These are phyloP conservation scores for Gari tellinella DNA, from an alignment of 2,888 invertebrate genomes.

Conservation along the genomic window DNA sequence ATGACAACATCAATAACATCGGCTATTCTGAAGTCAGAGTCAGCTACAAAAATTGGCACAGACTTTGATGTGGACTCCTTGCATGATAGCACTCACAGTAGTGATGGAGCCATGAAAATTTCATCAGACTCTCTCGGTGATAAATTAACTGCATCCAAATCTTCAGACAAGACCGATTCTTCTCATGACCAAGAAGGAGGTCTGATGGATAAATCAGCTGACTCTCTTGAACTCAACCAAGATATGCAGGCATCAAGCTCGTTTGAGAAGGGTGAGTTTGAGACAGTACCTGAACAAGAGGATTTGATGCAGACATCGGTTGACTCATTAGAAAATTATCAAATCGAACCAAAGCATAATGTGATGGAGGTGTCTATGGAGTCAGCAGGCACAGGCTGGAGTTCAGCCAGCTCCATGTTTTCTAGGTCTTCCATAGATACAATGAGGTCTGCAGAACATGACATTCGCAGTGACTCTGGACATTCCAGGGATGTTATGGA, in stretches of 20 bases:
- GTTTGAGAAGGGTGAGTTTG: constrained; percentile 63
- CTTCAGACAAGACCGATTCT: constrained; percentile 64
- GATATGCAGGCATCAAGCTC: constrained; percentile 34
- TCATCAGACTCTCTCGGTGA: constrained; percentile 77
- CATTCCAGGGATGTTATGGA: constrained; percentile 78
- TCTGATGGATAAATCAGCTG: constrained; percentile 70
- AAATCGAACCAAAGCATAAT: constrained; percentile 57
- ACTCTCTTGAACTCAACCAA: constrained; percentile 69
- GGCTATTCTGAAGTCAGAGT: constrained; percentile 71
- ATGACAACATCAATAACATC: constrained; percentile 78
- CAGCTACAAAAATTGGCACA: constrained; percentile 51
- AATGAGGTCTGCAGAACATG: constrained; percentile 72
- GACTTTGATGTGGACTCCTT: constrained; percentile 77
- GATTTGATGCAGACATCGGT: constrained; percentile 75
- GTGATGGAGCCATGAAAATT: constrained; percentile 78
- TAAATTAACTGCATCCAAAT: constrained; percentile 43
- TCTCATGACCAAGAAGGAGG: constrained; percentile 57
- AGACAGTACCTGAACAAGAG: constrained; percentile 66
- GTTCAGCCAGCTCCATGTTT: constrained; percentile 78
- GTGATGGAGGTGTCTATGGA: constrained; percentile 71
- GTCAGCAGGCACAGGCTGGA: constrained; percentile 67
- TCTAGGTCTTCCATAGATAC: constrained; percentile 75
- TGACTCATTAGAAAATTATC: constrained; percentile 78
- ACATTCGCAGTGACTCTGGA: constrained; percentile 71
- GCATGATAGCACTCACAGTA: constrained; percentile 66